Conservation (phyloP, 2,888 invertebrate genomes). For the Cotesia congregata region DNA sequence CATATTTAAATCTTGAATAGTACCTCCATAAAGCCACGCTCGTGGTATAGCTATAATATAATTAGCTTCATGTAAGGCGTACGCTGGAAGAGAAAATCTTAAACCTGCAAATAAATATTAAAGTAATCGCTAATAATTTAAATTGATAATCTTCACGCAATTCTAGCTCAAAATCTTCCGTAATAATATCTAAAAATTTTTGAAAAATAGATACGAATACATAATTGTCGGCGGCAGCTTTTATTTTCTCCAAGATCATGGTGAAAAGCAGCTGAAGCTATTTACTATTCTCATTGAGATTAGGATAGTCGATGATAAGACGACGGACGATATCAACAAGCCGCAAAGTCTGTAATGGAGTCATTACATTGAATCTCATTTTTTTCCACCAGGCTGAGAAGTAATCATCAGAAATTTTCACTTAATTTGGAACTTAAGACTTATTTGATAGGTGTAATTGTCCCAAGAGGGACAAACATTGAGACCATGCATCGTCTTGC, state of each 20-base stretch:
- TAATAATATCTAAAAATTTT: conserved; percentile 78
- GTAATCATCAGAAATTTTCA: too few species aligned
- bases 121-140: conserved; percentile 82
- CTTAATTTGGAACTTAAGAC: too few species aligned
- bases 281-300: conserved; percentile 76
- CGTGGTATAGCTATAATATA: conserved; percentile 76
- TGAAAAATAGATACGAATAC: conserved; percentile 94
- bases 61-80: conserved; percentile 72
- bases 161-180: conserved; percentile 83
- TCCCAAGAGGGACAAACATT: too few species aligned
- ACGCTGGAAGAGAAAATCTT: conserved; percentile 69
- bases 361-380: conserved; percentile 89
- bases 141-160: conserved; percentile 80
- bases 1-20: conserved; percentile 74
- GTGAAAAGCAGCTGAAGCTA: conserved; percentile 78
- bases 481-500: too few species aligned
- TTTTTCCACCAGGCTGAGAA: conserved; percentile 73
- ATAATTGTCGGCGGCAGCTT: conserved; percentile 86
- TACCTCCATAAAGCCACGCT: conserved; percentile 76
- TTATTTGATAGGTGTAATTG: too few species aligned
- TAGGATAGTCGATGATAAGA: conserved; percentile 79
- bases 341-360: conserved; percentile 88
- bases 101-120: conserved; percentile 79
- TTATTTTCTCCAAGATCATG: conserved; percentile 81
- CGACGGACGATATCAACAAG: conserved; percentile 81